Evolutionary conservation across 2,888 invertebrate genomes (phyloP), one percentile per base, ranked within the genome.

Genomic region (Itoplectis maculator): DNA sequence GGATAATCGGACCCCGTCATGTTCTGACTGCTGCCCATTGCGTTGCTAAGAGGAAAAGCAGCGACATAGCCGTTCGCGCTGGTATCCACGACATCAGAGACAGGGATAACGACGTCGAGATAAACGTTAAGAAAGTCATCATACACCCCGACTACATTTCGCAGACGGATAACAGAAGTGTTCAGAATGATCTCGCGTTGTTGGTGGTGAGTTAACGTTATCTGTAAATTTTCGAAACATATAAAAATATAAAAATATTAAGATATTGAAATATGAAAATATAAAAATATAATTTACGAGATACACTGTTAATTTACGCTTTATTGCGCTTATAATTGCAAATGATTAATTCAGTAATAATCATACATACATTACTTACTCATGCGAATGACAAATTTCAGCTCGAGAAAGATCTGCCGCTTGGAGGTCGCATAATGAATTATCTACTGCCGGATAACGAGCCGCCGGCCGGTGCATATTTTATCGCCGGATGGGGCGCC

Each of bases 61-160:
- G 11, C 0, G 51, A 7, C 8, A 51, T 20, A 20, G 8, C 0
- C 23, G 51, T 54, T 23, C 51, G 51, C 13, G 51, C 51, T 11
- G 51, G 51, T 11, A 54, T 54, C 20, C 51, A 54, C 20, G 51
- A 54, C n/a, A 2, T 54, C 20, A 54, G 23, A 9, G 51, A 54
- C n/a, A 3, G 2, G 1, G 3, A 11, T 1, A 54, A 54, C 20
- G 51, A 11, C 13, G 2, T 54, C 51, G 51, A 54, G 51, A 20
- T 20, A 23, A 3, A 2, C 9, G 11, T 23, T 9, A 11, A 8
- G 3, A 9, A 54, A 4, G 9, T 54, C 23, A 23, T 54, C 23
- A 11, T 54, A 11, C 51, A 54, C 18, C 11, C 51, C 20, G 11
- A 54, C 9, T 54, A 54, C 11, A 1, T 23, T 11, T 11, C 51